Evolutionary conservation across 2,113 vertebrate genomes (phyloP).

Genomic region (Terrapene triunguis): DNA sequence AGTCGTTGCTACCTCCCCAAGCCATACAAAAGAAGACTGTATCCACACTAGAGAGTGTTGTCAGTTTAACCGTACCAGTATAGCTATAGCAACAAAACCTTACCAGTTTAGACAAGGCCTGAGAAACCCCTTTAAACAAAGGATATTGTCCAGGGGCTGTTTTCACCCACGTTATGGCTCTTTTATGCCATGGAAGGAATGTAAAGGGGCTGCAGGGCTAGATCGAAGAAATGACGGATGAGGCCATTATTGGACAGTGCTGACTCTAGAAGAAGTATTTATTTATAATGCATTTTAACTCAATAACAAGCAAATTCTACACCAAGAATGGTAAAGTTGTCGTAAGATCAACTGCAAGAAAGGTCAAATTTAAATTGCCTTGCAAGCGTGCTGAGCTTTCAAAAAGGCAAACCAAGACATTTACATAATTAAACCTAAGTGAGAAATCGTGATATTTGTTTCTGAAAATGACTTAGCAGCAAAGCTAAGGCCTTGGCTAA

Average conservation of each 20-base stretch:
- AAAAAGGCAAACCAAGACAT: neutral
- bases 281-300: neutral
- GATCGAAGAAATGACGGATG: neutral
- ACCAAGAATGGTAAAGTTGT: neutral
- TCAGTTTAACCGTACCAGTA: neutral
- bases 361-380: neutral
- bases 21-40: too few relatives aligned
- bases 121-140: neutral
- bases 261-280: neutral
- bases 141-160: neutral
- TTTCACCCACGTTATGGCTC: neutral
- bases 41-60: neutral
- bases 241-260: neutral
- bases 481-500: neutral
- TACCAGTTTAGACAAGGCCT: neutral
- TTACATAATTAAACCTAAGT: neutral
- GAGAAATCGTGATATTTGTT: neutral
- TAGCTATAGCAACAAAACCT: neutral
- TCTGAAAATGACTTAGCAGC: neutral
- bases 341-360: neutral
- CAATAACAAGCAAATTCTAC: neutral
- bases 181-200: neutral
- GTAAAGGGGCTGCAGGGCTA: neutral
- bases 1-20: too few relatives aligned
- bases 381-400: neutral